Evolutionary conservation across 2,888 invertebrate species (phyloP), one percentile per base, ranked within the genome.

Genomic region (Rhamphomyia laevipes): DNA sequence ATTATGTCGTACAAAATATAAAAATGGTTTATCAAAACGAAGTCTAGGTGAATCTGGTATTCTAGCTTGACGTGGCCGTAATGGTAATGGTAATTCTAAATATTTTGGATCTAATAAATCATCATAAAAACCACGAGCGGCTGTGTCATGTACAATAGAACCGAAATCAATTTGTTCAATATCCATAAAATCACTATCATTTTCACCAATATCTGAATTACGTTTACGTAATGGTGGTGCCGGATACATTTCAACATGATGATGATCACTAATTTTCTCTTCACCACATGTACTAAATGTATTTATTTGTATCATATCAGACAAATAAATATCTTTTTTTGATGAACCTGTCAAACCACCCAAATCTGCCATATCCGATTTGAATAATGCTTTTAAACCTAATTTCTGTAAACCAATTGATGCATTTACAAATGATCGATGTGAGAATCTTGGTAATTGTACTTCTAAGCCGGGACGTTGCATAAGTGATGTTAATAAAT

Each of bases 1-100:
- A 68, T 91, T 91, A 68, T 92, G 91, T 62, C 91, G 77, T 13
- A 91, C 86, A 59, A 89, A 85, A 68, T 86, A 92, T 23, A 92
- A 73, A 75, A 92, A 92, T 1, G 91, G 91, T 62, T 89, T 77
- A 61, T 92, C 90, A 64, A 89, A 84, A 59, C 86, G 81, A 62
- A 92, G 74, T 63, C 89, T 75, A 6, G 84, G 86, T 16, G 75
- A 73, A 45, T 86, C 81, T 0, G 84, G 84, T 13, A 82, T 68
- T 31, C 84, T 74, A 4, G 84, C 84, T 59, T 85, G 84, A 57
- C 84, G 71, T 3, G 85, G 85, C 49, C 85, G 71, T 27, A 84
- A 68, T 16, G 84, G 81, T 46, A 85, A 63, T 1, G 85, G 85
- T 53, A 85, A 57, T 40, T 75, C 70, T 45, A 75, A 59, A 51